Evolutionary conservation across 1,140 invertebrate genomes (phyloP).

Genomic region (Rhagoletis pomonella): DNA sequence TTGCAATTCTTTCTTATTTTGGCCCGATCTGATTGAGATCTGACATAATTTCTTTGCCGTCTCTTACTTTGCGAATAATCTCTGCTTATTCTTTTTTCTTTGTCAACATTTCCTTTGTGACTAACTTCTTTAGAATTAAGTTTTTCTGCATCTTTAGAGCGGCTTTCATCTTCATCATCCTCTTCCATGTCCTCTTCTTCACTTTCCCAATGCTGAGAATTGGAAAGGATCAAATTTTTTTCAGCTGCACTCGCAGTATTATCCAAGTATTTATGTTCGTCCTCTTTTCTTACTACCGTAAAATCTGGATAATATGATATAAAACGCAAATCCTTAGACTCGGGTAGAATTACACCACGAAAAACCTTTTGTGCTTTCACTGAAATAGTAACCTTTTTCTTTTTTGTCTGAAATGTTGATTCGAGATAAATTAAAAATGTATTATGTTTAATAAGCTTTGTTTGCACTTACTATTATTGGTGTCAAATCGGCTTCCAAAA

Average conservation of each 20-base stretch:
- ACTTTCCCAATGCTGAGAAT: neutral
- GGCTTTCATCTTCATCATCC: neutral
- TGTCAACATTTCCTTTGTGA: too few relatives aligned
- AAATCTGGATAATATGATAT: slow-evolving; percentile 86
- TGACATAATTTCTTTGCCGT: too few relatives aligned
- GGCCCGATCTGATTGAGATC: neutral
- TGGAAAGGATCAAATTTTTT: neutral
- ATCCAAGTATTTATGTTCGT: slow-evolving; percentile 79
- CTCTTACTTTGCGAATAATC: too few relatives aligned
- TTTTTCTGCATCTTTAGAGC: too few relatives aligned
- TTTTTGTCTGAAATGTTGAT: slow-evolving; percentile 73
- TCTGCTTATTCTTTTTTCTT: too few relatives aligned
- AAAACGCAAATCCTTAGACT: slow-evolving; percentile 78
- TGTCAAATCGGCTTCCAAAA: slow-evolving; percentile 84
- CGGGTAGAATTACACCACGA: slow-evolving; percentile 78
- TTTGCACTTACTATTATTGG: slow-evolving; percentile 61
- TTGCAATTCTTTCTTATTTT: neutral
- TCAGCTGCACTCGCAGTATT: slow-evolving; percentile 56
- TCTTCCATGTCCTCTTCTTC: neutral
- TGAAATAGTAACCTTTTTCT: slow-evolving; percentile 54
- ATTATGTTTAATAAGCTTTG: too few relatives aligned
- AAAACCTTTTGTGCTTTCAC: slow-evolving; percentile 81
- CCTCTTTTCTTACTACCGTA: slow-evolving; percentile 82
- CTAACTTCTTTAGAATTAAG: too few relatives aligned
- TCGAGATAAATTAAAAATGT: neutral